Evolutionary conservation across 2,888 invertebrate species (phyloP), one percentile per base, ranked within the genome.

Genomic region (Muschampia plurimacula): DNA sequence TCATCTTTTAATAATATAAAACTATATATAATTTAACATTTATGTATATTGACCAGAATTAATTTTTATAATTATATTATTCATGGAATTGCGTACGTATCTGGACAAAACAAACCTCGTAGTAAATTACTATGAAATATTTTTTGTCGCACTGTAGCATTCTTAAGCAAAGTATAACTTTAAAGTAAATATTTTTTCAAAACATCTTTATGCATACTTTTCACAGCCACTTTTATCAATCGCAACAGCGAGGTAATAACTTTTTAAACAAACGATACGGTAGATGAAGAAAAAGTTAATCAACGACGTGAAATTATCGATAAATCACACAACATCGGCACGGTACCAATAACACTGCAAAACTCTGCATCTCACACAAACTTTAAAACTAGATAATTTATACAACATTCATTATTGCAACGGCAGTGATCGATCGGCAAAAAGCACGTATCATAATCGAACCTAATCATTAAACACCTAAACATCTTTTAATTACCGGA

Each of bases 391-490:
- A 72, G 36, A 41, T 67, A 66, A 72, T 67, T 67, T 66, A 62
- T 55, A 72, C 72, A 72, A 72, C 55, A 55, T 67, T 63, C 62
- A 72, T 72, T 72, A 72, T 72, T 72, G 72, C 72, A 72, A 72
- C 72, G 72, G 72, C 72, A 72, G 72, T 72, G 67, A 72, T 72
- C 67, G 39, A 67, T 67, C 72, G 72, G 63, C 67, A 55, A 67
- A 44, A 72, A 72, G 63, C 63, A 67, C 60, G 49, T 65, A 60
- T 71, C 49, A 59, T 60, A 67, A 22, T 52, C 66, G n/a, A 71
- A 71, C 69, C 69, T 64, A 66, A 22, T 36, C 32, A 60, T 67
- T 55, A 41, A 57, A 36, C 64, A 46, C 46, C n/a, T 44, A 64
- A 57, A 52, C 41, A 8, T 41, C 28, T 13, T 70, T 13, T 32